These are phyloP conservation scores for Deilephila elpenor DNA, from an alignment of 2,888 invertebrate genomes.

Conservation along the genomic window DNA sequence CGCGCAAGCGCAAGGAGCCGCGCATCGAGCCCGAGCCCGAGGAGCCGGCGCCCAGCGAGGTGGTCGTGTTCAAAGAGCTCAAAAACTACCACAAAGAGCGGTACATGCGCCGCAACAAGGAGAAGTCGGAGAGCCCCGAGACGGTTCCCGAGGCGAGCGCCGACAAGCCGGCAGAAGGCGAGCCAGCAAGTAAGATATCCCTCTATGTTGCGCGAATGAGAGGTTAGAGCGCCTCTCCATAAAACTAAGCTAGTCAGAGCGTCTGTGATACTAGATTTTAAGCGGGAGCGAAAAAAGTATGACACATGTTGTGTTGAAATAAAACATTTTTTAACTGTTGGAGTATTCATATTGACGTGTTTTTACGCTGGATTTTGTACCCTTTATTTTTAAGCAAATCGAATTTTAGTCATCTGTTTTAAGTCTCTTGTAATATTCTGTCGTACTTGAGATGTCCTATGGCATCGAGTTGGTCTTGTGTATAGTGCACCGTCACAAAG, in stretches of 20 bases:
- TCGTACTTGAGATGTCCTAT: neutral
- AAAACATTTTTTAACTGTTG: slow-evolving; percentile 77
- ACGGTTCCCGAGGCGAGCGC: slow-evolving; percentile 41
- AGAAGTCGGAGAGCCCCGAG: slow-evolving; percentile 85
- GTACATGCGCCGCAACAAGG: slow-evolving; percentile 87
- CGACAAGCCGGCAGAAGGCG: slow-evolving; percentile 47
- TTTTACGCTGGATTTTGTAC: slow-evolving; percentile 59
- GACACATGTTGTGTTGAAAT: slow-evolving; percentile 70
- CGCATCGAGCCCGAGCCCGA: slow-evolving; percentile 45
- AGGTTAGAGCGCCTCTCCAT: slow-evolving; percentile 42
- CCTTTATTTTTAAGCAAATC: slow-evolving; percentile 54
- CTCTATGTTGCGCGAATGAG: slow-evolving; percentile 59
- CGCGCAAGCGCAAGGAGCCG: slow-evolving; percentile 42
- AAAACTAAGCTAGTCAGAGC: slow-evolving; percentile 38
- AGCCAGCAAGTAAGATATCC: slow-evolving; percentile 81
- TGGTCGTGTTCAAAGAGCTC: slow-evolving; percentile 83
- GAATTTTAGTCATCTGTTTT: neutral
- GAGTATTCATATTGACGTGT: slow-evolving; percentile 78
- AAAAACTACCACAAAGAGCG: slow-evolving; percentile 85
- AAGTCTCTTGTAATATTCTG: neutral
- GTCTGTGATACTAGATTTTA: slow-evolving; percentile 71
- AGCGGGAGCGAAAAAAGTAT: slow-evolving; percentile 50
- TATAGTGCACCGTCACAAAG: neutral
- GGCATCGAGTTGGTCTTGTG: no score
- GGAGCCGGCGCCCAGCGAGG: slow-evolving; percentile 49